phyloP scores from a whole-genome alignment of 1,140 invertebrate species.

The Euborellia annulipes region DNA sequence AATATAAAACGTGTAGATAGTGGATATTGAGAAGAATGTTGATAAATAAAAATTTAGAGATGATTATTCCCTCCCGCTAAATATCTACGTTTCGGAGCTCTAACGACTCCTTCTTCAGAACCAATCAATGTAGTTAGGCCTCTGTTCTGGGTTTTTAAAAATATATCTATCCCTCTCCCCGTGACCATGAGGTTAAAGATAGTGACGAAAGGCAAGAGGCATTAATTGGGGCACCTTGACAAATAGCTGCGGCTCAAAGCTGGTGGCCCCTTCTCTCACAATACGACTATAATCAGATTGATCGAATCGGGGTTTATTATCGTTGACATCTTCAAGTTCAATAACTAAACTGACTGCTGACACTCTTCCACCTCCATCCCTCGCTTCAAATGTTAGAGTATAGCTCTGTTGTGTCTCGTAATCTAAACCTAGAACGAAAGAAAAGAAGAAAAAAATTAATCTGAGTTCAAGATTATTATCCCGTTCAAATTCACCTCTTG shows the following conservation, averaged over 20 bases:
- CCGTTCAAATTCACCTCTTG: slow-evolving; percentile 1
- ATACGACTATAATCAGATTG: slow-evolving; percentile 52
- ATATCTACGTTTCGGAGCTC: no score
- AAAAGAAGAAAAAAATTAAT: slow-evolving; percentile 4
- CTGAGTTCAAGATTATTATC: neutral
- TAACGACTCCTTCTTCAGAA: no score
- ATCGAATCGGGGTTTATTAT: slow-evolving; percentile 66
- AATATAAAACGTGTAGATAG: no score
- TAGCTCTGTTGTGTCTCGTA: slow-evolving; percentile 65
- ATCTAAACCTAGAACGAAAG: slow-evolving; percentile 30
- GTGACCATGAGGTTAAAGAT: no score
- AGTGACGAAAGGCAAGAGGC: no score
- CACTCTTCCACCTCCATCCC: slow-evolving; percentile 54
- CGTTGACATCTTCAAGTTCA: slow-evolving; percentile 61
- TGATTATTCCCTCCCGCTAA: no score
- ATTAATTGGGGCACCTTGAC: no score
- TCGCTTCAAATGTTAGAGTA: slow-evolving; percentile 57
- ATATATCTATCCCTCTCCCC: no score
- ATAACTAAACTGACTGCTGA: slow-evolving; percentile 50
- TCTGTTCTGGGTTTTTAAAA: no score
- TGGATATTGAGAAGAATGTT: no score
- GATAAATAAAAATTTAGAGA: no score
- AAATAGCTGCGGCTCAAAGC: slow-evolving; percentile 59
- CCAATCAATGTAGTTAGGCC: no score
- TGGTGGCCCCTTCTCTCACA: slow-evolving; percentile 48